These are phyloP conservation scores for Scopus umbretta DNA, from an alignment of 2,113 vertebrate species.

Conservation along the genomic window DNA sequence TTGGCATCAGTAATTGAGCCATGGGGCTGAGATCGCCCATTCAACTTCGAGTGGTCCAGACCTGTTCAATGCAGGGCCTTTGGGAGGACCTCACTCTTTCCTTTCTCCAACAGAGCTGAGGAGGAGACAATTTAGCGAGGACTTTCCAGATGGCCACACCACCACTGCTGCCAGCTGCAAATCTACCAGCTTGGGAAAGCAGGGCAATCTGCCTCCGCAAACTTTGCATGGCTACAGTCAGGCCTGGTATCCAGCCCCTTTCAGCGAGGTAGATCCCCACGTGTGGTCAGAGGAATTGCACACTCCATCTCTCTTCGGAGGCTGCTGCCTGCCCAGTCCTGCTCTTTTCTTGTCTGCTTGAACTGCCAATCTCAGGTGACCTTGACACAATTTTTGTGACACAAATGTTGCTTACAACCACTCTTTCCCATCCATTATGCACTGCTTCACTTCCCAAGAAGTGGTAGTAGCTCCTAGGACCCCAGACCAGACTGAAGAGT, in stretches of 20 bases:
- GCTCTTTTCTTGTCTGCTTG: not conserved
- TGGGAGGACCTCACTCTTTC: not conserved
- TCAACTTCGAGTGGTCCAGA: not conserved
- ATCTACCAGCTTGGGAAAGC: not conserved
- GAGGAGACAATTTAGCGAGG: not conserved
- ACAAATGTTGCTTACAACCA: not conserved
- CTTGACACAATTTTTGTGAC: not conserved
- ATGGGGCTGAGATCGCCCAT: rapidly evolving
- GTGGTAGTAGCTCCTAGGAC: not conserved
- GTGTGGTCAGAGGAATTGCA: not conserved
- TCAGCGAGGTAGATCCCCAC: too few species aligned
- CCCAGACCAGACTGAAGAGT: not conserved
- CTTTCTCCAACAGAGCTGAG: not conserved
- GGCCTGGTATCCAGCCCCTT: not conserved
- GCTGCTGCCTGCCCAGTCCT: not conserved
- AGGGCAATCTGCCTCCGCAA: not conserved
- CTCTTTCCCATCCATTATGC: not conserved
- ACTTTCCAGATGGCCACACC: not conserved
- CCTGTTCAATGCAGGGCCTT: not conserved
- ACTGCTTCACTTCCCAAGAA: not conserved
- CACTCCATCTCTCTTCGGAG: not conserved
- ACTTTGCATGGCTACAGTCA: rapidly evolving
- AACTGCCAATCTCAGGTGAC: not conserved
- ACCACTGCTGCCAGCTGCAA: not conserved
- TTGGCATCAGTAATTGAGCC: rapidly evolving